A percentile compares a stretch with the other conserved stretches of the same genome.
phyloP scores from a whole-genome alignment of 2,113 vertebrate species.

The Genyomyrus donnyi region DNA sequence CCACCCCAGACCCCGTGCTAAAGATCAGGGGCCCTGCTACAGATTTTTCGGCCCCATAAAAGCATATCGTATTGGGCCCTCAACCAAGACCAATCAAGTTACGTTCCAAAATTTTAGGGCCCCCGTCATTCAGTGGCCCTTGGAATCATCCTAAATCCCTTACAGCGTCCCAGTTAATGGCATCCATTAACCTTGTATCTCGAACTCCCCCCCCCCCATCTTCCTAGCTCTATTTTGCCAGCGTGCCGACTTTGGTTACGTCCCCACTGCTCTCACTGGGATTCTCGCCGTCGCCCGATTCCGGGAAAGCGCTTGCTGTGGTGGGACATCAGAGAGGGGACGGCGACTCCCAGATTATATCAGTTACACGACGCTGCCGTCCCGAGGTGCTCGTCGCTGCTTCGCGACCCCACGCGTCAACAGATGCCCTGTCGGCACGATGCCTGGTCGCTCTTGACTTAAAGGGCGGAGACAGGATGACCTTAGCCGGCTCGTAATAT shows the following conservation, averaged over 20 bases:
- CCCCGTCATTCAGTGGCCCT: neutral
- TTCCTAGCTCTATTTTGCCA: neutral
- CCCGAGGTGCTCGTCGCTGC: neutral
- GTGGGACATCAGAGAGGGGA: neutral
- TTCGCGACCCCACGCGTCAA: neutral
- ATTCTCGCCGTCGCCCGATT: neutral
- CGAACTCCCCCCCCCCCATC: neutral
- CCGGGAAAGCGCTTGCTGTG: neutral
- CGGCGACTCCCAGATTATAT: neutral
- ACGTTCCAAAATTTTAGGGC: neutral
- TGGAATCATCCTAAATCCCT: neutral
- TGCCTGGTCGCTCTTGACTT: neutral
- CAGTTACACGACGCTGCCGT: neutral
- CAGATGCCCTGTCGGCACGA: neutral
- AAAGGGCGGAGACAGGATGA: neutral
- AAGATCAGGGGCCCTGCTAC: neutral
- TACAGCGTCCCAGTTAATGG: neutral
- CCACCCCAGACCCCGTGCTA: neutral
- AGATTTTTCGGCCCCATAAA: neutral
- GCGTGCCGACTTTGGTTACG: neutral
- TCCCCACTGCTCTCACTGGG: neutral
- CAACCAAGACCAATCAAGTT: neutral
- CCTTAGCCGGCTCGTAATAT: neutral
- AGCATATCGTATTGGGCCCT: neutral
- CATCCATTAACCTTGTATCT: neutral